Evolutionary conservation across 92 coral and sea anemone species (phyloP), one percentile per base, ranked within the genome.

Genomic region (Desmophyllum pertusum): DNA sequence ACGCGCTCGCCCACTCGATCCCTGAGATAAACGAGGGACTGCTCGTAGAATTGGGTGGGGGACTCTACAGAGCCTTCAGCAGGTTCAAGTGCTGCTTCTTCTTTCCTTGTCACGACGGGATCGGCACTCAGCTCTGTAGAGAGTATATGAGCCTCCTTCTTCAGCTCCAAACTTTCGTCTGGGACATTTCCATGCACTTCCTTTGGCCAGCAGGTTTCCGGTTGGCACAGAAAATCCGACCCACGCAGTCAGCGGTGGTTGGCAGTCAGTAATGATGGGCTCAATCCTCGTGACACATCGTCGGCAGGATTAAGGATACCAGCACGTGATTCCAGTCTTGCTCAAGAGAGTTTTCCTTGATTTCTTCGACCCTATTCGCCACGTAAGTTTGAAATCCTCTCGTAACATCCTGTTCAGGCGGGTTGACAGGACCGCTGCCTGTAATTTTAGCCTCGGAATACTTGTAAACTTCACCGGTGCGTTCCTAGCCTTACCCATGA

Each of bases 331-430:
- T 21, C 92, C 89, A 83, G 18, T 88, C 85, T 3, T 78, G 51
- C 33, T 65, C 85, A 17, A 10, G 41, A 6, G 81, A 77, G 88
- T 88, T 78, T 50, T 84, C 86, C 19, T 64, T 65, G n/a, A 89
- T 89, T 57, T 88, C 93, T 33, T 64, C 83, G 19, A 89, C 38
- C 35, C 93, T 45, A 80, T 85, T 85, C 36, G 89, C 87, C 21
- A 80, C 90, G 43, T 61, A 89, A n/a, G 93, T 89, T 63, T 72
- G 39, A 53, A 90, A 73, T 61, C 90, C 65, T 15, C 25, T n/a
- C n/a, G n/a, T n/a, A 89, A 37, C 76, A 5, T 64, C 39, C 30
- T 70, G 51, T 70, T 70, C 17, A 80, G 23, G 77, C 84, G 77
- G 52, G 84, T 66, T 25, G 77, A 64, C 17, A 85, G 85, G 11